A percentile compares a stretch with the other conserved stretches of the same genome.
Conservation (phyloP, 2,113 vertebrate genomes). For the Acrocephalus kingi region DNA sequence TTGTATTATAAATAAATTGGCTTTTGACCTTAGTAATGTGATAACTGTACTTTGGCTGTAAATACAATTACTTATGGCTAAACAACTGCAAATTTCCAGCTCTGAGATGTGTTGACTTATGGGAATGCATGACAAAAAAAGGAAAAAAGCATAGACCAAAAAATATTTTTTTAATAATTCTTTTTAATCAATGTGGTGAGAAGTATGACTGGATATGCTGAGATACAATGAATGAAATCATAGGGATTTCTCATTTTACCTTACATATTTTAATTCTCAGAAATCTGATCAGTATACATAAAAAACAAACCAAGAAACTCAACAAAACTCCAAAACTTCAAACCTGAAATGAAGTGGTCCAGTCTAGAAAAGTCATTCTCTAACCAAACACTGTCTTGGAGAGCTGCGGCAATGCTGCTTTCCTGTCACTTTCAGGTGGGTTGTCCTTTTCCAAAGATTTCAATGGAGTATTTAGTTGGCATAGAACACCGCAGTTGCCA, state of each 20-base stretch:
- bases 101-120: not conserved
- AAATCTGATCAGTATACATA: not conserved
- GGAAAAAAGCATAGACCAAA: not conserved
- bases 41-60: slow-evolving; percentile 33
- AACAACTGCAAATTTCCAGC: slow-evolving; percentile 11
- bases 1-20: slow-evolving; percentile 65
- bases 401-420: not conserved
- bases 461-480: not conserved
- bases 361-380: not conserved
- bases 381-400: not conserved
- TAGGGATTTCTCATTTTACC: not conserved
- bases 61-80: slow-evolving; percentile 55
- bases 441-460: not conserved
- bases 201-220: not conserved
- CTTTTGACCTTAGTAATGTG: slow-evolving; percentile 55
- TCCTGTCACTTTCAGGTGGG: not conserved
- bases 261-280: not conserved
- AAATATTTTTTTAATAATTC: not conserved
- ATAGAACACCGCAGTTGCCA: not conserved
- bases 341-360: not conserved
- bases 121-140: not conserved
- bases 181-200: not conserved
- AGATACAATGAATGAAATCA: not conserved
- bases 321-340: not conserved
- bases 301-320: not conserved